A percentile compares a stretch with the other conserved stretches of the same genome.
Evolutionary conservation across 2,797 vertebrate genomes (phyloP).

Genomic region (Acridotheres tristis): DNA sequence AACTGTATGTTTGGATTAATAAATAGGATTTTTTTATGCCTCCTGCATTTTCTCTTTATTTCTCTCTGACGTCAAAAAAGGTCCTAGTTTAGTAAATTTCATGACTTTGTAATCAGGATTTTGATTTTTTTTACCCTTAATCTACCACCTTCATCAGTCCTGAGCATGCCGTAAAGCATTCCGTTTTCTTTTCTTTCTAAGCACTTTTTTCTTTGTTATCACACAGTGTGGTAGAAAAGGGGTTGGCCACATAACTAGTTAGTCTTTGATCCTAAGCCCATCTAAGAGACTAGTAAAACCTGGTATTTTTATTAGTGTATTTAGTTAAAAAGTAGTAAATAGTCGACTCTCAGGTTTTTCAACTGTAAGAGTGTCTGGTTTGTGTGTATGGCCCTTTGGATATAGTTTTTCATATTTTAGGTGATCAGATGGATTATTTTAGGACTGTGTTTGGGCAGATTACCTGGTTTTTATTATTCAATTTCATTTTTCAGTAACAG

Average conservation of each 20-base stretch:
- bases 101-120: background rate
- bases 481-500: background rate
- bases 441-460: background rate
- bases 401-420: background rate
- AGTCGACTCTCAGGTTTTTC: background rate
- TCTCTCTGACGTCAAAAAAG: background rate
- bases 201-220: background rate
- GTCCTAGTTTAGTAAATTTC: background rate
- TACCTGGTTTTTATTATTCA: background rate
- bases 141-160: background rate
- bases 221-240: background rate
- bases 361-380: background rate
- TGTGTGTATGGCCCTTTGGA: background rate
- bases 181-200: background rate
- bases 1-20: background rate
- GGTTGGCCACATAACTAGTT: background rate
- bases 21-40: background rate
- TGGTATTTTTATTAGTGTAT: background rate
- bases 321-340: background rate
- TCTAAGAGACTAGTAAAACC: background rate
- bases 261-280: background rate
- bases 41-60: slow-evolving; percentile 7
- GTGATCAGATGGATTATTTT: background rate
- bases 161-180: background rate
- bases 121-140: background rate